These are phyloP conservation scores for Atta cephalotes DNA, from an alignment of 1,140 invertebrate species.

Conservation along the genomic window DNA sequence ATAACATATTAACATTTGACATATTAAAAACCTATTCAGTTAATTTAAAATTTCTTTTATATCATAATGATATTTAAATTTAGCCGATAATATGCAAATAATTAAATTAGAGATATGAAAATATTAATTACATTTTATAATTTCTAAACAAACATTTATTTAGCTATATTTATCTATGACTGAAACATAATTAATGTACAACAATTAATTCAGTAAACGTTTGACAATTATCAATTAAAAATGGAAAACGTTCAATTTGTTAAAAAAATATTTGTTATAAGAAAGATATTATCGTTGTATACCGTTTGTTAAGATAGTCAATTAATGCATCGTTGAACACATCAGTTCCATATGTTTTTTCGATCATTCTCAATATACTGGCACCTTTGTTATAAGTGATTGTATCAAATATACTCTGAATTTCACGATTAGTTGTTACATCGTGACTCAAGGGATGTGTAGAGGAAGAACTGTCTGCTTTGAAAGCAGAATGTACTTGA, in stretches of 20 bases:
- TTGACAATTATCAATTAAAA: background rate
- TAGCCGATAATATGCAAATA: background rate
- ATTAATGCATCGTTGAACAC: conserved; percentile 90
- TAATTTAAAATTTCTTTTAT: background rate
- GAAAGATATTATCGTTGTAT: conserved; percentile 64
- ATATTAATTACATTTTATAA: background rate
- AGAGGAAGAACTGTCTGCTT: conserved; percentile 90
- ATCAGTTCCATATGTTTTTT: conserved; percentile 90
- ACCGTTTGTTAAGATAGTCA: conserved; percentile 88
- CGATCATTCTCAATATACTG: conserved; percentile 93
- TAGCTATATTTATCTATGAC: background rate
- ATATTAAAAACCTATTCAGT: background rate
- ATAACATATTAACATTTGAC: too few species aligned
- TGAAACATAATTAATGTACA: background rate
- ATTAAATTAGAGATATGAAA: conserved; percentile 8
- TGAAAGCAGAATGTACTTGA: conserved; percentile 90
- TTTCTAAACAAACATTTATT: background rate
- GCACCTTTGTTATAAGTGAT: conserved; percentile 96
- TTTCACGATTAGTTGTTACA: conserved; percentile 91
- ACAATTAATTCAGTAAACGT: background rate
- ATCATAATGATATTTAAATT: background rate
- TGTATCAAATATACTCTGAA: conserved; percentile 93
- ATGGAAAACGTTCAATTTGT: background rate
- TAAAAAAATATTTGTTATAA: background rate
- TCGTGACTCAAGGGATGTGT: conserved; percentile 91